Evolutionary conservation across 2,797 vertebrate genomes (phyloP).

Genomic region (Saxicola maurus): DNA sequence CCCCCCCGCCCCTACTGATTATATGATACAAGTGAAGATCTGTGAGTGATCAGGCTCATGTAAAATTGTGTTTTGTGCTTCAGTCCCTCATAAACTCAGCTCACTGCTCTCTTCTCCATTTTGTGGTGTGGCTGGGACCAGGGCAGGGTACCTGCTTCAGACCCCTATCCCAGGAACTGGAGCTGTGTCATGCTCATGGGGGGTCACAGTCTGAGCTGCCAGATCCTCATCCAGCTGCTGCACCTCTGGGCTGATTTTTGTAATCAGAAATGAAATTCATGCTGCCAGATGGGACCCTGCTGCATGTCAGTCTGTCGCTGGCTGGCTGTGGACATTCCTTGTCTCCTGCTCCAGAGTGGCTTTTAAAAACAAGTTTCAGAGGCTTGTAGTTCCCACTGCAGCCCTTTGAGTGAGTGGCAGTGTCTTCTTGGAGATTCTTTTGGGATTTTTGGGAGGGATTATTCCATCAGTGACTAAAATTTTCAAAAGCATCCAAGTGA

Average conservation of each 20-base stretch:
- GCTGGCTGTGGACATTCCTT: background rate
- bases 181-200: rapidly evolving
- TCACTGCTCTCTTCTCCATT: rapidly evolving
- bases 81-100: background rate
- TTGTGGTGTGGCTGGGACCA: background rate
- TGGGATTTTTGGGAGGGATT: background rate
- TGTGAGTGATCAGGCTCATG: background rate
- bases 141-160: background rate
- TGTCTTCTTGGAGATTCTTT: background rate
- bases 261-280: background rate
- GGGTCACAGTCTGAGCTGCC: background rate
- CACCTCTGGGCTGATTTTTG: background rate
- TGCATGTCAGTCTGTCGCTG: background rate
- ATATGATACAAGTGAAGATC: background rate
- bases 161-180: rapidly evolving
- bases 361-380: background rate
- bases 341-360: background rate
- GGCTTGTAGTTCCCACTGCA: background rate
- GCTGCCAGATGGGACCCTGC: background rate
- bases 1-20: background rate
- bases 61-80: background rate
- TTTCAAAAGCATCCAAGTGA: background rate
- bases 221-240: rapidly evolving
- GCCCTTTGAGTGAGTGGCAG: background rate
- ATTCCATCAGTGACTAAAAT: background rate